phyloP scores from a whole-genome alignment of 2,888 invertebrate species.

The Macaria notata region DNA sequence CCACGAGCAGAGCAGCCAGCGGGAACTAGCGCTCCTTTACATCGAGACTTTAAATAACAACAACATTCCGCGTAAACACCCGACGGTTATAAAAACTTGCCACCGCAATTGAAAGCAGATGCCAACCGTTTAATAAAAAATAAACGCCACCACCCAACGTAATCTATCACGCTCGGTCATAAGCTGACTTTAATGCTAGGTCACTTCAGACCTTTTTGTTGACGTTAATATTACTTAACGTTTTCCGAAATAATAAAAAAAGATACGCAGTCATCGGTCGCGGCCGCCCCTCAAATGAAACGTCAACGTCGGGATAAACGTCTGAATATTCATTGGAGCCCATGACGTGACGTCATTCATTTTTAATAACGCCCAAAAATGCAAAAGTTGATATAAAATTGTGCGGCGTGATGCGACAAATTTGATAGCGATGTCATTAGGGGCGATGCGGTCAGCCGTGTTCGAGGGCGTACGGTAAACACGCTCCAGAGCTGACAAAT shows the following conservation, averaged over 20 bases:
- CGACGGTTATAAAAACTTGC: conserved; percentile 60
- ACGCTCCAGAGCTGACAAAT: conserved; percentile 16
- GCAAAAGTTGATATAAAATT: conserved; percentile 40
- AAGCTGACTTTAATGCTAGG: conserved; percentile 80
- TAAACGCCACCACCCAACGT: conserved; percentile 63
- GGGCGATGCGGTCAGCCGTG: conserved; percentile 21
- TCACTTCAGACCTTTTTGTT: conserved; percentile 79
- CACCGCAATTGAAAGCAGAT: conserved; percentile 73
- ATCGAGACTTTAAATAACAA: conserved; percentile 41
- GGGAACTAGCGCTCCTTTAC: conserved; percentile 35
- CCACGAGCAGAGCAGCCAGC: conserved; percentile 29
- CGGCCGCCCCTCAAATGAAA: conserved; percentile 63
- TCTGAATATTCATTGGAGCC: conserved; percentile 53
- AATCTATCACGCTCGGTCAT: conserved; percentile 79
- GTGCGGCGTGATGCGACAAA: conserved; percentile 33
- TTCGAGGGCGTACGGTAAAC: conserved; percentile 8
- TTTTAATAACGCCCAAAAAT: conserved; percentile 46
- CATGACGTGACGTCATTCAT: conserved; percentile 43
- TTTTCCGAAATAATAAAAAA: conserved; percentile 58
- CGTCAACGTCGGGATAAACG: conserved; percentile 63
- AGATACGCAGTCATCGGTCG: conserved; percentile 61
- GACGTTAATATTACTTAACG: conserved; percentile 75
- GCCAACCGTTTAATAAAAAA: conserved; percentile 75
- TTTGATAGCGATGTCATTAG: conserved; percentile 23
- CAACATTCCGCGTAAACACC: conserved; percentile 48